phyloP scores from a whole-genome alignment of 2,113 vertebrate species.

The Trinectes maculatus region DNA sequence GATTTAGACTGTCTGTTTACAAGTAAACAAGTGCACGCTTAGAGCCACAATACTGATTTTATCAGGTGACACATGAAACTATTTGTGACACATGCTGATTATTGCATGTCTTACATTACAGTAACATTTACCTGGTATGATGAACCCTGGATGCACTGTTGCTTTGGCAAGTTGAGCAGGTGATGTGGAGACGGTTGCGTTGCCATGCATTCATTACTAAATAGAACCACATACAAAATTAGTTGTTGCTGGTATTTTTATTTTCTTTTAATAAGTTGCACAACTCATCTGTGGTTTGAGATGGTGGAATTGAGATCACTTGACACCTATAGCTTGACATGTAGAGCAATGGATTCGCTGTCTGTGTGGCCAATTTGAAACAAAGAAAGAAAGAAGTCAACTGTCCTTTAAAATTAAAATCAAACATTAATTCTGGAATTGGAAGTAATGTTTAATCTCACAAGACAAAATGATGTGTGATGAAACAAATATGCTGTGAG shows the following conservation, averaged over 20 bases:
- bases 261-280: no score
- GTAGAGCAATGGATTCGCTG: neutral
- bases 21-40: no score
- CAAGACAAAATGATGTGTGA: neutral
- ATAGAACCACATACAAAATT: neutral
- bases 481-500: no score
- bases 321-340: neutral
- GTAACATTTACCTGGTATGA: neutral
- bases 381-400: no score
- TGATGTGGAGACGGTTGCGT: conserved; percentile 27
- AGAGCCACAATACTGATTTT: neutral
- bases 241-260: no score
- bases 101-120: conserved; percentile 26
- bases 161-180: conserved; percentile 33
- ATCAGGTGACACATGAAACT: neutral
- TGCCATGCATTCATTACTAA: neutral
- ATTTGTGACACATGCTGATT: neutral
- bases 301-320: neutral
- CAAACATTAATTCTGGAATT: no score
- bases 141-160: conserved; percentile 15
- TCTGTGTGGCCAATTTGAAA: neutral
- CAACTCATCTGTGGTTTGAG: neutral
- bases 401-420: no score
- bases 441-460: no score
- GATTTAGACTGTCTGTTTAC: no score